Base-by-base conservation (phyloP, 2,888 invertebrate genomes). In the Megastigmus dorsalis region DNA sequence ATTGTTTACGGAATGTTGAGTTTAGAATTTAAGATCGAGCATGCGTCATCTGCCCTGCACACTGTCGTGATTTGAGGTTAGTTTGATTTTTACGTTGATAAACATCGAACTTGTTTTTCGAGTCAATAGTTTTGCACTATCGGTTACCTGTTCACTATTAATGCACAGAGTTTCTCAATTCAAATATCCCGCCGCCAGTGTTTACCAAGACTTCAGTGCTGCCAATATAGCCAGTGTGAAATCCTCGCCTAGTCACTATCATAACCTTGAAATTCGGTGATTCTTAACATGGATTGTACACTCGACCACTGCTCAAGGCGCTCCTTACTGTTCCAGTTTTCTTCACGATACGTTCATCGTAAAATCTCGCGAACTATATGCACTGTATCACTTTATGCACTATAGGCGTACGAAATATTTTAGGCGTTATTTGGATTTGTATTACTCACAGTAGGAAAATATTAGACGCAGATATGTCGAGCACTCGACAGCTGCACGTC, bases 261-360 rank as follows among this genome's bases (percentile, higher is more conserved):
- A 67, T 70, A 75, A 70, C 75, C 69, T 66, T 50, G 2, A 65
- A 70, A 45, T 52, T 45, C 20, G 33, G 3, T 5, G 3, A 30
- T n/a, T 20, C 13, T 23, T 3, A 20, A 20, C 36, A n/a, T n/a
- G n/a, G n/a, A n/a, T n/a, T n/a, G n/a, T n/a, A n/a, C n/a, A n/a
- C n/a, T n/a, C n/a, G n/a, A n/a, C n/a, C n/a, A n/a, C n/a, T n/a
- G n/a, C n/a, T n/a, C n/a, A n/a, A n/a, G n/a, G n/a, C n/a, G n/a
- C n/a, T n/a, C n/a, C n/a, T n/a, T n/a, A n/a, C n/a, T n/a, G n/a
- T n/a, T n/a, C n/a, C n/a, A n/a, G n/a, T n/a, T n/a, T n/a, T n/a
- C n/a, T n/a, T n/a, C n/a, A n/a, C n/a, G n/a, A n/a, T n/a, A n/a
- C n/a, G n/a, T n/a, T n/a, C n/a, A n/a, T n/a, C n/a, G n/a, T n/a